Conservation (phyloP, 2,888 invertebrate species). For the Camptogramma bilineatum region DNA sequence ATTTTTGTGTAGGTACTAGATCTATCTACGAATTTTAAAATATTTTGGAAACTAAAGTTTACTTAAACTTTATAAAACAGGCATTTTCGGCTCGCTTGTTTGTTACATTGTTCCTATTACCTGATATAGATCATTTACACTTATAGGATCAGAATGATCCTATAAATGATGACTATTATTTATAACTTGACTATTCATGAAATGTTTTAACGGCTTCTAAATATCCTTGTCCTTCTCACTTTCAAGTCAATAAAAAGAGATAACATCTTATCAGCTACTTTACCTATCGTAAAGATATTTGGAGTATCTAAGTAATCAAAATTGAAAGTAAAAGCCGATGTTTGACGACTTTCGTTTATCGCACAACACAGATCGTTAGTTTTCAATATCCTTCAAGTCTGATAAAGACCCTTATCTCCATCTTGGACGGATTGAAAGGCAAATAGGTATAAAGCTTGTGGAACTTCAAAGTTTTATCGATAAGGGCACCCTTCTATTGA, state of each 20-base stretch:
- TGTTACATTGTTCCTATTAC: too few species aligned
- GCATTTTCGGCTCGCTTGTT: too few species aligned
- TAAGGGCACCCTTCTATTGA: constrained; percentile 54
- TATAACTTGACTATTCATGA: too few species aligned
- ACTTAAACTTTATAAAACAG: too few species aligned
- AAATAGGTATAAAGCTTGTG: constrained; percentile 56
- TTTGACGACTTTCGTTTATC: constrained; percentile 37
- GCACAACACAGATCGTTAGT: constrained; percentile 30
- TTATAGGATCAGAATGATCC: too few species aligned
- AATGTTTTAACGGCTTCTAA: neutral
- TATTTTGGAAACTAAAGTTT: too few species aligned
- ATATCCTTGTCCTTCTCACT: neutral
- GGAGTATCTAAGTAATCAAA: neutral
- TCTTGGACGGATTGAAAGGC: constrained; percentile 60
- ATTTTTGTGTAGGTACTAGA: too few species aligned
- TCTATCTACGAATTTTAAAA: too few species aligned
- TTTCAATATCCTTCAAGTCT: constrained; percentile 41
- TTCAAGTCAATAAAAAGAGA: neutral
- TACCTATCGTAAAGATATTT: neutral
- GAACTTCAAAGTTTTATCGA: constrained; percentile 62
- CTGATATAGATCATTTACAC: too few species aligned
- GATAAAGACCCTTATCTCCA: constrained; percentile 48
- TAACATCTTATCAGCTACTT: neutral
- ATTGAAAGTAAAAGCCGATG: constrained; percentile 24
- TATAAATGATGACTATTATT: too few species aligned